Evolutionary conservation across 2,797 vertebrate species (phyloP).

Genomic region (Crenichthys baileyi): DNA sequence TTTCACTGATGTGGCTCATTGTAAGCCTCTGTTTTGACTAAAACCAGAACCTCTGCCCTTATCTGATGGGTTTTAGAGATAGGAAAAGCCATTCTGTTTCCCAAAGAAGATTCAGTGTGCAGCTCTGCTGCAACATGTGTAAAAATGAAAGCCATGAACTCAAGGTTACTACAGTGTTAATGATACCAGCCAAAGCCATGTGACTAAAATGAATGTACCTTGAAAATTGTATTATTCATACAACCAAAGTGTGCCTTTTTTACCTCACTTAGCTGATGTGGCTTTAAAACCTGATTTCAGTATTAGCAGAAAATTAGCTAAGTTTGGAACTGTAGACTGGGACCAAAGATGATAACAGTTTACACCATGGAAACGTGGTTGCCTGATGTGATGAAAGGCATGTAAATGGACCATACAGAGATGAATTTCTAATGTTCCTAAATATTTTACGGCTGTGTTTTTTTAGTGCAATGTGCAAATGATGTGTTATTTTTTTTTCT

Average conservation of each 20-base stretch:
- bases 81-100: constrained; percentile 59
- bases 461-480: constrained; percentile 79
- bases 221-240: constrained; percentile 60
- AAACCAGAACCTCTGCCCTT: constrained; percentile 61
- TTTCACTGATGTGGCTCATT: constrained; percentile 48
- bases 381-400: constrained; percentile 56
- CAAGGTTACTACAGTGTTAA: constrained; percentile 83
- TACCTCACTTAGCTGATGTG: constrained; percentile 70
- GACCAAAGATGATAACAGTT: constrained; percentile 77
- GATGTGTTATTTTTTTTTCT: constrained; percentile 75
- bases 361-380: constrained; percentile 64
- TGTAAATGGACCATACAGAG: constrained; percentile 57
- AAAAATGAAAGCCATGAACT: constrained; percentile 68
- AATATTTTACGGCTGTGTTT: constrained; percentile 64
- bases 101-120: constrained; percentile 61
- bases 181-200: constrained; percentile 75
- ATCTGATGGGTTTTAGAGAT: constrained; percentile 72
- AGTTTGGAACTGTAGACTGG: constrained; percentile 60
- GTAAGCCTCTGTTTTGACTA: constrained; percentile 78
- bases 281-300: constrained; percentile 64
- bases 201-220: constrained; percentile 63
- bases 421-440: constrained; percentile 63
- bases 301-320: constrained; percentile 68
- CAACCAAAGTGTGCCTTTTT: constrained; percentile 70
- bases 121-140: constrained; percentile 33